These are phyloP conservation scores for Oreohelix idahoensis DNA, from an alignment of 1,140 invertebrate genomes.

Conservation along the genomic window DNA sequence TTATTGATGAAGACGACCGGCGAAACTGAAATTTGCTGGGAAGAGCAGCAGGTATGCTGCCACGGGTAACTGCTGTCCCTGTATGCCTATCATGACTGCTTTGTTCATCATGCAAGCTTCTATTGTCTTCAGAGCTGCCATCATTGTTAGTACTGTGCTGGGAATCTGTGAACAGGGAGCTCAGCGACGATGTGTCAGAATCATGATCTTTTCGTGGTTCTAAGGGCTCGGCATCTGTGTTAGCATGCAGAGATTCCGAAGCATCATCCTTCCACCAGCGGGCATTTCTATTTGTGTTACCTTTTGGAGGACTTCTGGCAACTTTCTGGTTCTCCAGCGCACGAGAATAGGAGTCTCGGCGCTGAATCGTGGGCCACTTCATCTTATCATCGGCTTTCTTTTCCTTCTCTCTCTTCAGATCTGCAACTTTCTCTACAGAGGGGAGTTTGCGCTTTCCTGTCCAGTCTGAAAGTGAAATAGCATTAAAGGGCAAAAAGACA, in stretches of 20 bases:
- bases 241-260: not conserved
- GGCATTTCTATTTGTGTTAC: constrained; percentile 3
- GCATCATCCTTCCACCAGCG: not conserved
- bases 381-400: not conserved
- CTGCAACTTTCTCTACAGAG: not conserved
- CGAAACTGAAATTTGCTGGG: not conserved
- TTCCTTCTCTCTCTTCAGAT: not conserved
- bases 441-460: not conserved
- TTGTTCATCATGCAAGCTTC: not conserved
- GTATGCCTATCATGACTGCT: not conserved
- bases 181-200: not conserved
- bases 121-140: not conserved
- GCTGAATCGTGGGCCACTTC: not conserved
- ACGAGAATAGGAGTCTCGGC: constrained; percentile 20
- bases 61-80: not conserved
- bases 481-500: not conserved
- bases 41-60: not conserved
- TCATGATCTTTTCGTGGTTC: not conserved
- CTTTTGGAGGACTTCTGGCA: not conserved
- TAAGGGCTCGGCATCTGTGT: not conserved
- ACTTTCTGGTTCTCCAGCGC: constrained; percentile 17
- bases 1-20: not conserved
- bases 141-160: not conserved
- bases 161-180: not conserved
- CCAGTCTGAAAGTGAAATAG: constrained; percentile 18